Evolutionary conservation across 2,797 vertebrate species (phyloP).

Genomic region (Phrynocephalus vlangalii): DNA sequence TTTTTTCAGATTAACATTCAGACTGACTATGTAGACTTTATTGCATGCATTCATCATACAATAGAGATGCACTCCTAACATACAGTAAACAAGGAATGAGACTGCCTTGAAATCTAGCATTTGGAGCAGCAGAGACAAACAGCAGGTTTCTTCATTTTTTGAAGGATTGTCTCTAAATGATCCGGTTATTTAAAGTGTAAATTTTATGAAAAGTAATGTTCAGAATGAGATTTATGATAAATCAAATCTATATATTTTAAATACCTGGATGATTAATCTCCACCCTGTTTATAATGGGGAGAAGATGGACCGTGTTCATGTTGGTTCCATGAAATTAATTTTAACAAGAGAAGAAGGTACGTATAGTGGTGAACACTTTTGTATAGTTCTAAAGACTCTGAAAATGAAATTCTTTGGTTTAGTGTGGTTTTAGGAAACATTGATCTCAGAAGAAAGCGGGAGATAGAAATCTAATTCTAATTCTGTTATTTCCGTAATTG

Average conservation of each 20-base stretch:
- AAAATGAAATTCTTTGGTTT: background rate
- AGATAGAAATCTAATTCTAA: background rate
- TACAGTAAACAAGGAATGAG: background rate
- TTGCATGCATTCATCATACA: background rate
- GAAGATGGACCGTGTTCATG: background rate
- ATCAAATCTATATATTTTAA: background rate
- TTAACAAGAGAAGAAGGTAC: background rate
- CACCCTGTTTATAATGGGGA: background rate
- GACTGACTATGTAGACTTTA: background rate
- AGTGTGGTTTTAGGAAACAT: background rate
- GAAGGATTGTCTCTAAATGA: background rate
- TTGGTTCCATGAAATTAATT: background rate
- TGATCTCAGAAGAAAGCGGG: background rate
- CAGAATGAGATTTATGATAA: background rate
- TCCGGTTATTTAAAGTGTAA: background rate
- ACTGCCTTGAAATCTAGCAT: background rate
- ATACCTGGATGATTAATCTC: background rate
- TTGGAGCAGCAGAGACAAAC: background rate
- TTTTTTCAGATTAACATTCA: background rate
- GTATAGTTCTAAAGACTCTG: background rate
- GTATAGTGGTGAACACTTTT: background rate
- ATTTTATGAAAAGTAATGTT: background rate
- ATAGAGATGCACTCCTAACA: background rate
- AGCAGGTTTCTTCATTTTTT: background rate
- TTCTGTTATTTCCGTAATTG: background rate